Conservation (phyloP, 2,113 vertebrate genomes). For the Mandrillus leucophaeus region DNA sequence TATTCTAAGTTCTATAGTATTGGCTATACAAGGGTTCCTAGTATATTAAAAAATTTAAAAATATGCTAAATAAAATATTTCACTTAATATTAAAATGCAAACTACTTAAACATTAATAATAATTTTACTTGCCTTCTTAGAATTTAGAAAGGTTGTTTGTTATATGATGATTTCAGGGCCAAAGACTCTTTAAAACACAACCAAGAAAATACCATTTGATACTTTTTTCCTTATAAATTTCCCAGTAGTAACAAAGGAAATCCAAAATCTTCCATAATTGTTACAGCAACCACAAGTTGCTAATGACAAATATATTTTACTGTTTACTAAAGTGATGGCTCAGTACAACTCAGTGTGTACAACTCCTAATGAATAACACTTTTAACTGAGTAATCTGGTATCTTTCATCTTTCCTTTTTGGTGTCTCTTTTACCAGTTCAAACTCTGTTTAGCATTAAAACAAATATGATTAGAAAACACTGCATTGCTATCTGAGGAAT, state of each 20-base stretch:
- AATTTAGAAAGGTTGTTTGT: not conserved
- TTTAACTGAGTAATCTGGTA: not conserved
- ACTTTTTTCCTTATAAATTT: not conserved
- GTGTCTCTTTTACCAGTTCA: not conserved
- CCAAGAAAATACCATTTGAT: not conserved
- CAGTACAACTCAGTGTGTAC: not conserved
- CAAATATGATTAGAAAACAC: slow-evolving; percentile 19
- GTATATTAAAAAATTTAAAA: not conserved
- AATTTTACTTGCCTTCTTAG: not conserved
- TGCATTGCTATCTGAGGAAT: not conserved
- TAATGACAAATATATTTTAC: not conserved
- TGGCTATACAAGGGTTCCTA: not conserved
- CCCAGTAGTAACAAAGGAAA: not conserved
- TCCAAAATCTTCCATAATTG: not conserved
- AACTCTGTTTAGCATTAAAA: slow-evolving; percentile 3
- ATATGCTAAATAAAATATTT: not conserved
- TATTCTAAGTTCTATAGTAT: not conserved
- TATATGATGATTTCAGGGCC: not conserved
- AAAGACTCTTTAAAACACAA: not conserved
- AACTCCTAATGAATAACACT: not conserved
- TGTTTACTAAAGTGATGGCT: not conserved
- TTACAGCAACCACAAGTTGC: not conserved
- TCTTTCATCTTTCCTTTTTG: not conserved
- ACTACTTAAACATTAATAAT: not conserved
- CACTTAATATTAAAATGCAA: not conserved